Evolutionary conservation across 1,140 invertebrate species (phyloP).

Genomic region (Nasonia giraulti): DNA sequence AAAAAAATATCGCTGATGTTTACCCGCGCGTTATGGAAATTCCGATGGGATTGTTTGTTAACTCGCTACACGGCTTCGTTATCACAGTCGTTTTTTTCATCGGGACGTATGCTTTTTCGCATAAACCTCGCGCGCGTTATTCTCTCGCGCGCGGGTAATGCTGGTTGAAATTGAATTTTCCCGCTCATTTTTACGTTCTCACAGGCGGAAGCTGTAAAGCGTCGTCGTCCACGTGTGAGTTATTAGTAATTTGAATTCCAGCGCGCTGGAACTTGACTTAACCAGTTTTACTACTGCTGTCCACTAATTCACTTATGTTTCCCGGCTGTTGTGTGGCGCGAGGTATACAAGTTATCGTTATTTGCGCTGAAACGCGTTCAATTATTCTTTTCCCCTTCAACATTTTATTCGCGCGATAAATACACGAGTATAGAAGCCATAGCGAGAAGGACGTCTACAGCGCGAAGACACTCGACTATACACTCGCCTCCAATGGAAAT

Average conservation of each 20-base stretch:
- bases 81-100: too few species aligned
- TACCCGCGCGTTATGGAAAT: too few species aligned
- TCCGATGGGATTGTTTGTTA: too few species aligned
- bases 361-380: too few species aligned
- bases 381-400: too few species aligned
- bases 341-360: background rate
- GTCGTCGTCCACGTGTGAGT: background rate
- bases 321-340: too few species aligned
- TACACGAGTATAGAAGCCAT: background rate
- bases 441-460: background rate
- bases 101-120: too few species aligned
- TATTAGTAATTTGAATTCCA: constrained; percentile 1
- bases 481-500: background rate
- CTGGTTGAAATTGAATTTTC: background rate
- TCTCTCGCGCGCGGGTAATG: background rate
- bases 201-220: background rate
- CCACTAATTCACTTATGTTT: too few species aligned
- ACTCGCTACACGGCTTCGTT: too few species aligned
- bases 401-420: too few species aligned
- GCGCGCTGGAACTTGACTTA: background rate
- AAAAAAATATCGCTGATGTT: too few species aligned
- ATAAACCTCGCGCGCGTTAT: too few species aligned
- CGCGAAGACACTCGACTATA: background rate
- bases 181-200: background rate
- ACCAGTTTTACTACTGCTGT: background rate